A percentile compares a stretch with the other conserved stretches of the same genome.
Conservation (phyloP, 2,888 invertebrate species). For the Agonum fuliginosum region DNA sequence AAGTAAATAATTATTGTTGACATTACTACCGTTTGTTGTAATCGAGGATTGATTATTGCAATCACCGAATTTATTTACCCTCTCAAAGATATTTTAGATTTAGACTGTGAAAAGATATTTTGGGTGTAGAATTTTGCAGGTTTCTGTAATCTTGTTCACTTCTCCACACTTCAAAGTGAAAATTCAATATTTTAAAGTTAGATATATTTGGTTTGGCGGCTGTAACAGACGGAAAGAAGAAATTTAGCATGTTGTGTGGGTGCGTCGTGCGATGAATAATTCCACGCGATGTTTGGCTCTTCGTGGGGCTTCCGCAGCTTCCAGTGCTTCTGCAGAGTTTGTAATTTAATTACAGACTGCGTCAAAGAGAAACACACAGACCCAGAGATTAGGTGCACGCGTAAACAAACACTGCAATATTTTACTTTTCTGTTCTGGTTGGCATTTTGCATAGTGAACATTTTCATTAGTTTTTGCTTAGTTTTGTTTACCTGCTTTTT, state of each 20-base stretch:
- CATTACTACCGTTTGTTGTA: no score
- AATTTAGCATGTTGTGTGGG: neutral
- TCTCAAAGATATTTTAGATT: no score
- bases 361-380: neutral
- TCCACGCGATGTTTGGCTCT: neutral
- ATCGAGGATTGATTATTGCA: no score
- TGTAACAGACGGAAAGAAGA: neutral
- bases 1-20: no score
- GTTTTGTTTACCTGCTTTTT: neutral
- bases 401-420: neutral
- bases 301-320: neutral
- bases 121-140: no score
- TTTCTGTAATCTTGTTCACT: no score
- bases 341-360: slow-evolving; percentile 45
- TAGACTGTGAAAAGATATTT: no score
- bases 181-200: neutral
- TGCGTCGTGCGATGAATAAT: neutral
- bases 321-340: slow-evolving; percentile 22
- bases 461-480: neutral
- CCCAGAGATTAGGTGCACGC: neutral
- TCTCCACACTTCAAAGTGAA: no score
- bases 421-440: neutral
- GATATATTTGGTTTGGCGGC: neutral
- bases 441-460: neutral
- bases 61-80: no score